Base-by-base conservation (phyloP, 2,888 invertebrate genomes). In the Lapara coniferarum region DNA sequence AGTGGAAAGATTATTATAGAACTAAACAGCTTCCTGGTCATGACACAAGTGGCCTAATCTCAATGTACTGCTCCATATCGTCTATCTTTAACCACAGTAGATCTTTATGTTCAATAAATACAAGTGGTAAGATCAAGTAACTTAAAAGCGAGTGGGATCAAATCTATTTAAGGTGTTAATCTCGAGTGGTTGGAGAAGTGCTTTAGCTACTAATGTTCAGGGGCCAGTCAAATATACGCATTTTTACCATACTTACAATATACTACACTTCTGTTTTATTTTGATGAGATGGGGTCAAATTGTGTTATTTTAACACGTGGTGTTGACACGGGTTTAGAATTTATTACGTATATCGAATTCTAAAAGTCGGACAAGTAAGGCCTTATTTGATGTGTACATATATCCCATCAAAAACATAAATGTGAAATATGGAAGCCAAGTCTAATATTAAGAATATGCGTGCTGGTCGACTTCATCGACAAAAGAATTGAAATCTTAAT, bases 121-220 rank as follows among this genome's bases (percentile, higher is more conserved):
- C 83, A 91, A 91, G 91, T 91, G 90, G 91, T 78, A 69, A 88
- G 85, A 89, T 90, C 85, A 88, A 89, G 87, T 88, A 85, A 85
- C 82, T 88, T 83, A 73, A 81, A 79, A 79, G 79, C 77, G 75
- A 75, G 77, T 81, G 76, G 83, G 82, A 83, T 85, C 84, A 83
- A 82, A 84, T 87, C 89, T 90, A 88, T 91, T 91, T 89, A 86
- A 91, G 91, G 91, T 90, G 91, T 89, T 85, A 85, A 92, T 91
- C 90, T 92, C 88, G 71, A 92, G 90, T 86, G 87, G 82, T 78
- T 75, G 70, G 68, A 69, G 70, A 67, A 71, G 74, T 71, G 73
- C 72, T 77, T 78, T 69, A 77, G 81, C 80, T 83, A 81, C 82
- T 79, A 80, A 78, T 75, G 77, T 79, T 87, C 83, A 81, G 91